Percentiles rank a stretch among this genome's conserved stretches.
Evolutionary conservation across 2,797 vertebrate species (phyloP).

Genomic region (Malurus splendens): DNA sequence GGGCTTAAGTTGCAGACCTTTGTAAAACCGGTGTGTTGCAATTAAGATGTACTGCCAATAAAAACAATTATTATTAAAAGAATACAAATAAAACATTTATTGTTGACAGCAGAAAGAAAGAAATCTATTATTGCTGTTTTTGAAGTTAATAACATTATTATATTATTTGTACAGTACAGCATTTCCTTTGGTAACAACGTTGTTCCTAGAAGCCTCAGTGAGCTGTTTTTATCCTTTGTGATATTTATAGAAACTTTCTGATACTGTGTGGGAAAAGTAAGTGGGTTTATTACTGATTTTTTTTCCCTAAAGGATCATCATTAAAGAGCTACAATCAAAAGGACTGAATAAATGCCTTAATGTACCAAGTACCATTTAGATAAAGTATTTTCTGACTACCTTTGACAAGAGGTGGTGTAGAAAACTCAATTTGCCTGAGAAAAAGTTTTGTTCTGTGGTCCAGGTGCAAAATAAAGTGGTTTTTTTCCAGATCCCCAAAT

Average conservation of each 20-base stretch:
- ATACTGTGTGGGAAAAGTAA: background rate
- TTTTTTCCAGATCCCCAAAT: background rate
- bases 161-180: background rate
- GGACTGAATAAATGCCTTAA: background rate
- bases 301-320: background rate
- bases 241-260: background rate
- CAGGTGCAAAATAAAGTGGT: background rate
- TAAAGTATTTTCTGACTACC: slow-evolving; percentile 23
- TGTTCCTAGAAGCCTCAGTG: background rate
- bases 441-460: background rate
- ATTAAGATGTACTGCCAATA: background rate
- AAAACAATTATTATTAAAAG: background rate
- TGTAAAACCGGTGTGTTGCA: background rate
- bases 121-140: background rate
- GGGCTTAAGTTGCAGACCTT: background rate
- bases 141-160: background rate
- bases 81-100: background rate
- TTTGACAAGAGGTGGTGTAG: background rate
- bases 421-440: background rate
- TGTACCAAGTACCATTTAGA: background rate
- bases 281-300: background rate
- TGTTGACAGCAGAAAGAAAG: background rate
- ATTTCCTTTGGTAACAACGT: background rate
- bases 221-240: background rate
- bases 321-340: background rate